phyloP scores from a whole-genome alignment of 1,140 invertebrate genomes.

The Aculops lycopersici region DNA sequence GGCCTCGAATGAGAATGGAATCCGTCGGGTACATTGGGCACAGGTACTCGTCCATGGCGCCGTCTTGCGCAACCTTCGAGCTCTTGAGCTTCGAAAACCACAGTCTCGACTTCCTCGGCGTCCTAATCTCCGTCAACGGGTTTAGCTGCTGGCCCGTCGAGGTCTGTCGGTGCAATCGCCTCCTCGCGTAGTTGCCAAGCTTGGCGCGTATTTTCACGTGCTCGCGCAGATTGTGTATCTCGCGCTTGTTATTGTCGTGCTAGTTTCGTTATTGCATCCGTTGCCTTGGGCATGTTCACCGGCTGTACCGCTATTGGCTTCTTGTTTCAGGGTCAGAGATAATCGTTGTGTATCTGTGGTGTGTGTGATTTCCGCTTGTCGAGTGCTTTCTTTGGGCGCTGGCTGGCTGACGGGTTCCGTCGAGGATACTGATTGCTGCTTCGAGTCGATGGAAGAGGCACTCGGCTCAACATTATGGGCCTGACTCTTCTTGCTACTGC shows the following conservation, averaged over 20 bases:
- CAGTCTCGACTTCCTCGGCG: conserved; percentile 16
- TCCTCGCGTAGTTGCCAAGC: conserved; percentile 24
- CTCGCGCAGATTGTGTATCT: neutral
- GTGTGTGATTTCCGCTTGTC: too few relatives aligned
- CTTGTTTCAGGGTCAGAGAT: too few relatives aligned
- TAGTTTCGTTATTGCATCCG: neutral
- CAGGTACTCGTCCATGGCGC: neutral
- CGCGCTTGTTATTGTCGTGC: neutral
- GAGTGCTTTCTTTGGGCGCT: too few relatives aligned
- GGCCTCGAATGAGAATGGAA: too few relatives aligned
- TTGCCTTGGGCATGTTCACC: neutral
- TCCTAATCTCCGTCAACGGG: conserved; percentile 61
- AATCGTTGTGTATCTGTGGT: too few relatives aligned
- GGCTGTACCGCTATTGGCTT: too few relatives aligned
- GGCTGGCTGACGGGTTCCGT: too few relatives aligned
- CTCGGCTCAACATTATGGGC: too few relatives aligned
- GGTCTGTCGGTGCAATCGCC: conserved; percentile 51
- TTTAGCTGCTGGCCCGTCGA: conserved; percentile 50
- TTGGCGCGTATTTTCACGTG: neutral
- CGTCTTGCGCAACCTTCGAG: neutral
- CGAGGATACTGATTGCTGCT: too few relatives aligned
- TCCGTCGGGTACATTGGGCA: neutral
- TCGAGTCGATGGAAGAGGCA: too few relatives aligned
- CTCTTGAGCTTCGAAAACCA: neutral
- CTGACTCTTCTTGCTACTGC: neutral